Percentiles rank a stretch among this genome's conserved stretches.
Evolutionary conservation across 2,888 invertebrate species (phyloP).

Genomic region (Thelaira solivaga): DNA sequence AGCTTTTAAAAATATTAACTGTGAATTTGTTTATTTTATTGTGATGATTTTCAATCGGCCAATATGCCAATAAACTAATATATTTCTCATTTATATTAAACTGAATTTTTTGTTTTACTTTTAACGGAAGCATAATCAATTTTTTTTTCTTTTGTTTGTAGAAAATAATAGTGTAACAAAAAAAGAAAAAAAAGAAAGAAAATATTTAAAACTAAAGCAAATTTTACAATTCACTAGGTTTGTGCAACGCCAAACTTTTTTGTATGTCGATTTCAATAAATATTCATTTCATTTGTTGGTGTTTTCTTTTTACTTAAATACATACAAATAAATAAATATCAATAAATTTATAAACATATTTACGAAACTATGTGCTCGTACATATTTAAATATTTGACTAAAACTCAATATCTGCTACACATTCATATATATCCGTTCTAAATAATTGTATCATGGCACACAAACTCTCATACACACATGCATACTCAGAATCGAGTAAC

Average conservation of each 20-base stretch:
- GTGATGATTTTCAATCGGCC: conserved; percentile 63
- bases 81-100: conserved; percentile 44
- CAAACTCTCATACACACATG: not conserved
- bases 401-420: conserved; percentile 19
- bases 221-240: conserved; percentile 57
- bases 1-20: conserved; percentile 68
- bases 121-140: not conserved
- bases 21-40: conserved; percentile 67
- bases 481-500: conserved; percentile 24
- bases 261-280: conserved; percentile 14
- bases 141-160: conserved; percentile 17
- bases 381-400: conserved; percentile 32
- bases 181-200: not conserved
- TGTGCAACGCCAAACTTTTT: not conserved
- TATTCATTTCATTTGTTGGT: conserved; percentile 44
- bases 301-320: conserved; percentile 40
- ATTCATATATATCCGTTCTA: conserved; percentile 52
- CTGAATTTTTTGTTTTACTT: conserved; percentile 4
- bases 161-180: not conserved
- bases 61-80: conserved; percentile 59
- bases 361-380: not conserved
- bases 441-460: not conserved
- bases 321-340: not conserved
- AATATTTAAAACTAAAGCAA: conserved; percentile 53
- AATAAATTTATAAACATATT: not conserved